Base-by-base conservation (phyloP, 2,113 vertebrate species). In the Mustela nigripes region DNA sequence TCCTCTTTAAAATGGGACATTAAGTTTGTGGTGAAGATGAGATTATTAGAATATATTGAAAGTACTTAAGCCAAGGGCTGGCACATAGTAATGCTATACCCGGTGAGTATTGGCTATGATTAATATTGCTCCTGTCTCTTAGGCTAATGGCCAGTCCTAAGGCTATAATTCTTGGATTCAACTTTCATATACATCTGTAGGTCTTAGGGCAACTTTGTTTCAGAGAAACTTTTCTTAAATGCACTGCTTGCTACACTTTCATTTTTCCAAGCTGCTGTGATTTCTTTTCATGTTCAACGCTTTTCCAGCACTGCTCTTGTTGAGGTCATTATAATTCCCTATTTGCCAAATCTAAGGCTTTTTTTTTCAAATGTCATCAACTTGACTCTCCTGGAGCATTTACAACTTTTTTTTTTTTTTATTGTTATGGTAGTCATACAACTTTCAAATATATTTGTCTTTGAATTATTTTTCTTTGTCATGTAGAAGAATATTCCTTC, bases 121-220 rank as follows among this genome's bases (percentile, higher is more conserved):
- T 87, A 88, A 39, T 82, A 86, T 58, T 91, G 24, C 28, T 56
- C 11, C 0, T 53, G 11, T 84, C 62, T 91, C 91, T 67, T 79
- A 50, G 21, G 53, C 1, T 65, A 82, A 10, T 74, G 56, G 39
- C 28, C 80, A 10, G 63, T 81, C 31, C 78, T 73, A 39, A 94
- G 39, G 5, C 16, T 81, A 28, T 82, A 60, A 89, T 74, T 84
- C 58, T 83, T 87, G 50, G n/a, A 89, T 48, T 88, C 56, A 87
- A 36, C 62, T 90, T 89, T 76, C 56, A 33, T 67, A 58, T 22
- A 42, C 1, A 81, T 21, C 10, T 33, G 24, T 87, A 53, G 14
- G 74, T 80, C 7, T 79, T 14, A 53, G 6, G 63, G 8, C 31
- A 89, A n/a, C 11, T 36, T 78, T 58, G 21, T 16, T 80, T 50